Conservation (phyloP, 2,113 vertebrate genomes). For the Halcyon malimbica region DNA sequence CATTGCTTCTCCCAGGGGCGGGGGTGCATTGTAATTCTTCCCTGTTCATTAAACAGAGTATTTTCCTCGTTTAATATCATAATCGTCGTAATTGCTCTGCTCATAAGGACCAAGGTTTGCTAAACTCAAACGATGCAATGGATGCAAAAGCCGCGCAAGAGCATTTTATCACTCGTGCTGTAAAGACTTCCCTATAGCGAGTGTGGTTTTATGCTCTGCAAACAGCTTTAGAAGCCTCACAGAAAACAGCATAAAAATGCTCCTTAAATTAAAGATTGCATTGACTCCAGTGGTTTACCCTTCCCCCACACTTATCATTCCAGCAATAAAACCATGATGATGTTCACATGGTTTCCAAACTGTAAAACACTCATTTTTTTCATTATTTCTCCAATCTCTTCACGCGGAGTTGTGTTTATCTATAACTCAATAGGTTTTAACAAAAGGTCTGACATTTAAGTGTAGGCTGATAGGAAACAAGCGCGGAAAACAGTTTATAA, state of each 20-base stretch:
- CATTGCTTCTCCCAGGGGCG: not conserved
- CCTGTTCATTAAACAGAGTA: not conserved
- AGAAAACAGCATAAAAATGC: slow-evolving; percentile 14
- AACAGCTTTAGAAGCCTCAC: slow-evolving; percentile 19
- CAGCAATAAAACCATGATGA: not conserved
- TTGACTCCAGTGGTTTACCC: not conserved
- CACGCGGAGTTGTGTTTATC: not conserved
- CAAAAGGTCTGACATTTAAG: slow-evolving; percentile 32
- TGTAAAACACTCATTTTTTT: not conserved
- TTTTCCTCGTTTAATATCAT: not conserved
- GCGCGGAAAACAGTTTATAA: not conserved
- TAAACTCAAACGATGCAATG: not conserved
- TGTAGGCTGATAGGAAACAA: not conserved
- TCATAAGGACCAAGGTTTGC: not conserved
- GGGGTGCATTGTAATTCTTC: not conserved
- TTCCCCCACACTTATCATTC: not conserved
- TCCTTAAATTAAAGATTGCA: slow-evolving; percentile 27
- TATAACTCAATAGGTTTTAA: not conserved
- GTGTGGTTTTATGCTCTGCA: not conserved
- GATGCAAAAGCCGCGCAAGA: not conserved
- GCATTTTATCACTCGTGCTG: not conserved
- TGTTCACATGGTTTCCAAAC: slow-evolving; percentile 18
- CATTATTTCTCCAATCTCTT: not conserved
- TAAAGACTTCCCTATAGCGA: not conserved
- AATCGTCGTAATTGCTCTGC: not conserved